Evolutionary conservation across 2,797 vertebrate genomes (phyloP), one percentile per base, ranked within the genome.

Genomic region (Paedocypris micromegethes): DNA sequence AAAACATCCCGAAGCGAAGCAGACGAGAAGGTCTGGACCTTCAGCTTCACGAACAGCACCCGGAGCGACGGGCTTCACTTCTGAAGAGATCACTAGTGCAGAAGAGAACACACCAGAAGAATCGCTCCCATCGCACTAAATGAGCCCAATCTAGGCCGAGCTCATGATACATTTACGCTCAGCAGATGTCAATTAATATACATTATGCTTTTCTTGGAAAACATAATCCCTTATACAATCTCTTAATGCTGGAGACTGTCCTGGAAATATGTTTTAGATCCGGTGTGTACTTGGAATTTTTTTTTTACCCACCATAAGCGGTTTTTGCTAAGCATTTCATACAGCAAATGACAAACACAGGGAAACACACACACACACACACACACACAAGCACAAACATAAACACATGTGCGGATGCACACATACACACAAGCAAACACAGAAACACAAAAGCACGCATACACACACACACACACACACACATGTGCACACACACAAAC

Each of bases 151-250:
- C 47, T 75, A 66, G 73, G 82, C 79, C 82, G 81, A 46, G 70
- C 71, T 78, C 66, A 61, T 57, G 53, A 70, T 65, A 58, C 73
- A 68, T 73, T 78, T 74, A 62, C 79, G 70, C 77, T 75, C 45
- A 75, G 74, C 76, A 78, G 74, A 78, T 72, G 73, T 75, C 70
- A 79, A 82, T 81, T 79, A 82, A 70, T 67, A 64, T 44, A 58
- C 56, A 64, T 75, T 72, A 70, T 38, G 60, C 56, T 45, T 61
- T 64, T 70, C 70, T 73, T 66, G 60, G 61, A 66, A 75, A 71
- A 67, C 39, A 58, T 72, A 61, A 53, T 55, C 48, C 38, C 64
- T 61, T 51, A 66, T 38, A 41, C 45, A 66, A 70, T 54, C 50
- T 70, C 41, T 48, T 67, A 72, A 74, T 65, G 45, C 61, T 59